phyloP scores from a whole-genome alignment of 2,888 invertebrate genomes.

The Archaeoteleia sp. region DNA sequence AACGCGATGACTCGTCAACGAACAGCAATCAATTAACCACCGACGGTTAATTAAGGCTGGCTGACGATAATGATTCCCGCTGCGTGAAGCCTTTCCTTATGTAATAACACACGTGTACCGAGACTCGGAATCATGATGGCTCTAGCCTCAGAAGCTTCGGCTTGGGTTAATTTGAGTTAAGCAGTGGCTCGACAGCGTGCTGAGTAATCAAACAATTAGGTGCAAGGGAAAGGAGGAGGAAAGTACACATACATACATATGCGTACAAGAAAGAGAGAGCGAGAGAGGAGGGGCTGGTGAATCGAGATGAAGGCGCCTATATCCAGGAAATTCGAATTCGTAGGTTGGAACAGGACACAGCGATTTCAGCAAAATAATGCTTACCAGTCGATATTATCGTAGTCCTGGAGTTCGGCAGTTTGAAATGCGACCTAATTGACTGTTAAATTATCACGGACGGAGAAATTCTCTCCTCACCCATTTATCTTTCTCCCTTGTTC shows the following conservation, averaged over 20 bases:
- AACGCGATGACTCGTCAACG: constrained; percentile 56
- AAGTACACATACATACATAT: constrained; percentile 19
- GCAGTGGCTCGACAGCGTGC: constrained; percentile 71
- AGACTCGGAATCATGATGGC: constrained; percentile 63
- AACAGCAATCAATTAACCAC: constrained; percentile 67
- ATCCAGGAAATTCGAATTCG: constrained; percentile 55
- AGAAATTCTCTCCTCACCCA: constrained; percentile 52
- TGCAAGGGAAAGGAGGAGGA: constrained; percentile 49
- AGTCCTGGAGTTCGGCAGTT: constrained; percentile 60
- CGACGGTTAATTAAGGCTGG: constrained; percentile 65
- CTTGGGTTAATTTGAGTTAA: constrained; percentile 70
- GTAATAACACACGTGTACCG: constrained; percentile 63
- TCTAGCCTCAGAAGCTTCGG: constrained; percentile 52
- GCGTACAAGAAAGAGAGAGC: constrained; percentile 25
- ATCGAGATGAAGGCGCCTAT: constrained; percentile 56
- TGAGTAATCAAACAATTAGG: constrained; percentile 75
- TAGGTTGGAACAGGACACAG: constrained; percentile 57
- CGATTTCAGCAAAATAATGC: constrained; percentile 73
- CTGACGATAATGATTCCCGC: constrained; percentile 44
- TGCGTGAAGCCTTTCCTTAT: constrained; percentile 54
- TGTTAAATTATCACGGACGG: constrained; percentile 70
- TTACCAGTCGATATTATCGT: constrained; percentile 69
- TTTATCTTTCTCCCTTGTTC: constrained; percentile 53
- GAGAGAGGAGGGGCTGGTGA: constrained; percentile 47
- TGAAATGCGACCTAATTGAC: constrained; percentile 70